Conservation (phyloP, 37 sponge, comb jelly and placozoan genomes). For the Hexactinellida sp. region DNA sequence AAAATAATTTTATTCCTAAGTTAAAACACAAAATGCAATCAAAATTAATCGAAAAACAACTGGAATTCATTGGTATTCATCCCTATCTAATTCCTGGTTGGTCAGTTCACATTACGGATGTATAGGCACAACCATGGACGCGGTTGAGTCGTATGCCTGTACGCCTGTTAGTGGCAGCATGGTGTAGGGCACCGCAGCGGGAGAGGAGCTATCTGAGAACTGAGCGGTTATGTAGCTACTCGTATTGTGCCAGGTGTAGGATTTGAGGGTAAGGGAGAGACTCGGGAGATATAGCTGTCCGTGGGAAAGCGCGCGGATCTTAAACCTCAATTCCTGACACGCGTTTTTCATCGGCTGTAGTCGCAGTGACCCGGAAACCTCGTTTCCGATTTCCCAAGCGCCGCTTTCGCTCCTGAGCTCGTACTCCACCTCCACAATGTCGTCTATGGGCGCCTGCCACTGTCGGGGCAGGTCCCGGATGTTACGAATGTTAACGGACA, state of each 20-base stretch:
- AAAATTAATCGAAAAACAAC: too few species aligned
- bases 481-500: not conserved
- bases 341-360: constrained; percentile 14
- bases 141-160: not conserved
- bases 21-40: too few species aligned
- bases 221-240: constrained; percentile 1
- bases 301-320: not conserved
- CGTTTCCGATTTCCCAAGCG: not conserved
- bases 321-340: not conserved
- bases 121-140: constrained; percentile 14
- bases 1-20: too few species aligned
- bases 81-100: too few species aligned
- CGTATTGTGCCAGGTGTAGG: not conserved
- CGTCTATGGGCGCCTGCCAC: constrained; percentile 3
- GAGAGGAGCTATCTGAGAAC: not conserved
- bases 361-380: not conserved
- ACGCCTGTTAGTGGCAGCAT: not conserved
- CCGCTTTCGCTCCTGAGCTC: not conserved
- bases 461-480: not conserved
- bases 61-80: too few species aligned
- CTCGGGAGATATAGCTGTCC: not conserved
- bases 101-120: too few species aligned
- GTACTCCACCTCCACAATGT: constrained; percentile 10
- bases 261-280: not conserved
- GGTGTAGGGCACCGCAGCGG: not conserved